A percentile compares a stretch with the other conserved stretches of the same genome.
These are phyloP conservation scores for Cheilosia grossa DNA, from an alignment of 2,888 invertebrate species.

Conservation along the genomic window DNA sequence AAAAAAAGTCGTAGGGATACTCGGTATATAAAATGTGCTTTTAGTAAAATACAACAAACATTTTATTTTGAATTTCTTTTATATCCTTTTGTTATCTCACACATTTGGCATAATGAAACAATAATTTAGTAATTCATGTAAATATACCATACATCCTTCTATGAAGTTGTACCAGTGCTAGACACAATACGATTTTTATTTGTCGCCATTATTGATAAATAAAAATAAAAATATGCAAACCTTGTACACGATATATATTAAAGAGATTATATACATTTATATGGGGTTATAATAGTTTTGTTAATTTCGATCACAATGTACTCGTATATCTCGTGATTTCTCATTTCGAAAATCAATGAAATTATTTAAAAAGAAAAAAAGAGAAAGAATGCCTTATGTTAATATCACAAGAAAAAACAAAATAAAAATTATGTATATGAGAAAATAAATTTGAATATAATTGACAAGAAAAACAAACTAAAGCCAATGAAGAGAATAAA, in stretches of 20 bases:
- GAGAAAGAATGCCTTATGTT: constrained; percentile 76
- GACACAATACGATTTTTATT: constrained; percentile 32
- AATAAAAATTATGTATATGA: constrained; percentile 52
- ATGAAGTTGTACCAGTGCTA: constrained; percentile 38
- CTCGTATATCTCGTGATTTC: constrained; percentile 43
- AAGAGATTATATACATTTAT: constrained; percentile 42
- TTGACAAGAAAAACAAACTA: constrained; percentile 33
- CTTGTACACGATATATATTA: constrained; percentile 46
- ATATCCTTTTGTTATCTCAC: not conserved
- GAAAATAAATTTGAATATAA: constrained; percentile 25
- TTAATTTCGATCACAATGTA: constrained; percentile 47
- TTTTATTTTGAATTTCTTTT: not conserved
- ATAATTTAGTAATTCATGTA: constrained; percentile 27
- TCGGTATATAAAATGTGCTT: constrained; percentile 75
- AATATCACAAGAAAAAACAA: constrained; percentile 70
- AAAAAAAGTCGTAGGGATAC: constrained; percentile 53
- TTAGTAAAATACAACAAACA: constrained; percentile 61
- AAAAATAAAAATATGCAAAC: constrained; percentile 22
- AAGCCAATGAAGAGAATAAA: constrained; percentile 34
- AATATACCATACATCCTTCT: constrained; percentile 47
- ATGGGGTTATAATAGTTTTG: constrained; percentile 27
- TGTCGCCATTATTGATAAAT: constrained; percentile 3
- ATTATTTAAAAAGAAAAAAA: constrained; percentile 58
- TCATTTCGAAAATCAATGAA: constrained; percentile 63
- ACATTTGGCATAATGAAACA: constrained; percentile 27